These are phyloP conservation scores for Sipha flava DNA, from an alignment of 1,140 invertebrate species.

Conservation along the genomic window DNA sequence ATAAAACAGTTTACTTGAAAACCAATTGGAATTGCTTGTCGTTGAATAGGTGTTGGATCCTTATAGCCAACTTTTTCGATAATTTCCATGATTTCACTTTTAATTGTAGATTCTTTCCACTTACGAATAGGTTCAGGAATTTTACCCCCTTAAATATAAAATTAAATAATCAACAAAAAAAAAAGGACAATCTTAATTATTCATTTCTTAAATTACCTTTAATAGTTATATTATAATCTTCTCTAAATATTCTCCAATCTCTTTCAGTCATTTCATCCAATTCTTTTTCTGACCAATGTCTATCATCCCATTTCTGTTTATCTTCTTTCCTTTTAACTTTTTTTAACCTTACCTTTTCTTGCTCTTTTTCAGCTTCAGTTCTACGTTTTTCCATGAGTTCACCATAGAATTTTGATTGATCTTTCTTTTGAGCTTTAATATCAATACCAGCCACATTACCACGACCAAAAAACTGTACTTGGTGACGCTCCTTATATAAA, in stretches of 20 bases:
- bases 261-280: conserved; percentile 94
- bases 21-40: conserved; percentile 98
- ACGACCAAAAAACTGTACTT: conserved; percentile 94
- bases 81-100: conserved; percentile 85
- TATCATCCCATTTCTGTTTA: conserved; percentile 97
- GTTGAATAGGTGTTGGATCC: conserved; percentile 97
- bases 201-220: conserved; percentile 54
- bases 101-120: conserved; percentile 92
- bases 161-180: conserved; percentile 18
- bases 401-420: conserved; percentile 97
- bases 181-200: not conserved
- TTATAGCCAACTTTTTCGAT: conserved; percentile 94
- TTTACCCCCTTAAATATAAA: conserved; percentile 56
- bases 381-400: conserved; percentile 89
- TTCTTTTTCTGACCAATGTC: conserved; percentile 96
- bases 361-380: conserved; percentile 94
- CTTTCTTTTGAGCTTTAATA: conserved; percentile 92
- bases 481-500: conserved; percentile 92
- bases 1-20: conserved; percentile 48
- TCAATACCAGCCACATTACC: conserved; percentile 98
- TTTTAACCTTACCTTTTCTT: conserved; percentile 88
- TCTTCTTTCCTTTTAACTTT: conserved; percentile 93
- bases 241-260: conserved; percentile 99
- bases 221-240: conserved; percentile 98
- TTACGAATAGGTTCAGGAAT: conserved; percentile 92